Base-by-base conservation (phyloP, 2,113 vertebrate genomes). In the Phycodurus eques region DNA sequence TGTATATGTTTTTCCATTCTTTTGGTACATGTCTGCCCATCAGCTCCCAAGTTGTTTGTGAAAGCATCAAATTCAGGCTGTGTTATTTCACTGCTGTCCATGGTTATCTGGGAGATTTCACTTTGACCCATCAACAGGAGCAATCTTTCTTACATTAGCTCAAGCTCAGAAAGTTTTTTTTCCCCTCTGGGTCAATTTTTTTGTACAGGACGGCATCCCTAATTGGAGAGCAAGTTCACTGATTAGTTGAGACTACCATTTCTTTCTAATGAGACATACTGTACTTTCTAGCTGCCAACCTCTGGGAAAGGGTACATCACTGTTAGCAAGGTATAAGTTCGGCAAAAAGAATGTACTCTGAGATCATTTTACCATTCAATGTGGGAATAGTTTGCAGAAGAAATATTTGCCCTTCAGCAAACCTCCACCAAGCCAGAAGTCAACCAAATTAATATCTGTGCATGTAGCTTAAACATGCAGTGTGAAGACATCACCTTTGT, bases 141-240 rank as follows among this genome's bases (percentile, higher is more conserved):
- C 31, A 69, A 46, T 60, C 20, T 53, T 3, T 57, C 39, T 84
- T 79, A 76, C 46, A 27, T 77, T 67, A 68, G 1, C 0, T 49
- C 53, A 46, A n/a, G 6, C 69, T 78, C 53, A 54, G 33, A 75
- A 54, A 68, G 60, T 43, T 43, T 67, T 19, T 19, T 27, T 27
- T 27, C 49, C 42, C 61, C 44, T 77, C 35, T 20, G 63, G 79
- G 70, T 87, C 73, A 76, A 17, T 53, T 22, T 78, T 60, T 49
- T 70, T 22, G 57, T 79, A 59, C 11, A 0, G 73, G 31, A 78
- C 70, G 62, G 63, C 62, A 67, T 76, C 68, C 80, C 64, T 88
- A 89, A 88, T 83, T 88, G 82, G 80, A 62, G 15, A 3, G 44
- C 63, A 46, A 78, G 70, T 74, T 75, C 62, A 64, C 71, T 65